Evolutionary conservation across 1,140 invertebrate genomes (phyloP).

Genomic region (Varroa destructor): DNA sequence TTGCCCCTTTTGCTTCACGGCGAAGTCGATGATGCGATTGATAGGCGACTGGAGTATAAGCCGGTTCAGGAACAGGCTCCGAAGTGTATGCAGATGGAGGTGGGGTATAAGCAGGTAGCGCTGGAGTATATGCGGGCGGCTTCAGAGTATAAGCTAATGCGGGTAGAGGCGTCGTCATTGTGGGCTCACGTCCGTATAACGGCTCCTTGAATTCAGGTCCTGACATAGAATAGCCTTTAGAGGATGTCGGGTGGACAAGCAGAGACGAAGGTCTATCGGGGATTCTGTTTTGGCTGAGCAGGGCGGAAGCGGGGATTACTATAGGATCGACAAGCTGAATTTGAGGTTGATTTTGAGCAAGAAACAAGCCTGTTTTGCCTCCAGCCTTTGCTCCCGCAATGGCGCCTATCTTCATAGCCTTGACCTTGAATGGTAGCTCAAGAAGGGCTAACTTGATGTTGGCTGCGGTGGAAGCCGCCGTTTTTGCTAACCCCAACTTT

Average conservation of each 20-base stretch:
- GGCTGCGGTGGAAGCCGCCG: background rate
- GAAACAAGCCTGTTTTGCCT: background rate
- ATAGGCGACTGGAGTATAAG: no score
- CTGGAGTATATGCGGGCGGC: background rate
- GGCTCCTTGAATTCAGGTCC: background rate
- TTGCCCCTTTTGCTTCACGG: no score
- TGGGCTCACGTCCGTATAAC: background rate
- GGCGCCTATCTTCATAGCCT: background rate
- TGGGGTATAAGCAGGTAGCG: no score
- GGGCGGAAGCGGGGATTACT: background rate
- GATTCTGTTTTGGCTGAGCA: background rate
- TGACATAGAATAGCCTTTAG: background rate
- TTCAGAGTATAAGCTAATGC: background rate
- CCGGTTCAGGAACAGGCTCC: no score
- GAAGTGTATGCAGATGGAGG: no score
- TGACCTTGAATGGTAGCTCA: constrained; percentile 1
- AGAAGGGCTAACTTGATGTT: background rate
- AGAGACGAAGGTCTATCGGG: background rate
- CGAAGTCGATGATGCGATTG: no score
- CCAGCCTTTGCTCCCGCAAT: constrained; percentile 7
- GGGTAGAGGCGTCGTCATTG: background rate
- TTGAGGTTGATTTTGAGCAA: background rate
- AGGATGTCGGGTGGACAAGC: background rate
- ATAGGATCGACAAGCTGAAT: background rate
- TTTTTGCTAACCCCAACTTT: background rate